These are phyloP conservation scores for Periplaneta americana DNA, from an alignment of 1,140 invertebrate genomes.

Conservation along the genomic window DNA sequence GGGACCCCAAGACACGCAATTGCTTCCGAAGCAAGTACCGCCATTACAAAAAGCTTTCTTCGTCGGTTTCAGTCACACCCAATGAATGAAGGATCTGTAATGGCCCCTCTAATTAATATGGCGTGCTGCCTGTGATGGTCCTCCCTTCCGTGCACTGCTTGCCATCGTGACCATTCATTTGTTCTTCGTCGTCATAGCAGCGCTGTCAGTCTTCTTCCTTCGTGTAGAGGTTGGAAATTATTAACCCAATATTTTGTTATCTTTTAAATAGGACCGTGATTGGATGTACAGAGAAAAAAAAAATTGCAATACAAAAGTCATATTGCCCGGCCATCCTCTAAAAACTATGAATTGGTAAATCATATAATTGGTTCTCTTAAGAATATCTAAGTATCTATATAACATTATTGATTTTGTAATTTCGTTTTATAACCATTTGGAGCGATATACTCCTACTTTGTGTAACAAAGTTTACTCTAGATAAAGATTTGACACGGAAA, in stretches of 20 bases:
- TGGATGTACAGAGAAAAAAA: no score
- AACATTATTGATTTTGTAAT: no score
- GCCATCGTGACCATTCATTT: not conserved
- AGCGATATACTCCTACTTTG: no score
- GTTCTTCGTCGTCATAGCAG: not conserved
- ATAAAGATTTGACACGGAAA: no score
- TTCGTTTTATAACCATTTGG: no score
- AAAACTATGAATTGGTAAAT: no score
- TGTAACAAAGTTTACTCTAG: no score
- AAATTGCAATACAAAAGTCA: no score
- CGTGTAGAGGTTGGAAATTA: not conserved
- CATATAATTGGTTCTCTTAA: no score
- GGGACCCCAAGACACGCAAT: not conserved
- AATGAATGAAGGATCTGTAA: not conserved
- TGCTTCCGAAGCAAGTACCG: not conserved
- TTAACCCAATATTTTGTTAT: not conserved
- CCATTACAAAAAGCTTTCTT: not conserved
- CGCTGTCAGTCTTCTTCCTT: not conserved
- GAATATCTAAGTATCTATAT: no score
- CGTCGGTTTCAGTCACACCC: not conserved
- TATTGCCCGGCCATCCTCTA: no score
- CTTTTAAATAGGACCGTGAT: no score
- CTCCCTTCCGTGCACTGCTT: not conserved
- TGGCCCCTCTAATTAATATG: not conserved
- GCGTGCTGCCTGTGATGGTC: not conserved